Conservation (phyloP, 2,888 invertebrate species). For the Gymnocheta viridis region DNA sequence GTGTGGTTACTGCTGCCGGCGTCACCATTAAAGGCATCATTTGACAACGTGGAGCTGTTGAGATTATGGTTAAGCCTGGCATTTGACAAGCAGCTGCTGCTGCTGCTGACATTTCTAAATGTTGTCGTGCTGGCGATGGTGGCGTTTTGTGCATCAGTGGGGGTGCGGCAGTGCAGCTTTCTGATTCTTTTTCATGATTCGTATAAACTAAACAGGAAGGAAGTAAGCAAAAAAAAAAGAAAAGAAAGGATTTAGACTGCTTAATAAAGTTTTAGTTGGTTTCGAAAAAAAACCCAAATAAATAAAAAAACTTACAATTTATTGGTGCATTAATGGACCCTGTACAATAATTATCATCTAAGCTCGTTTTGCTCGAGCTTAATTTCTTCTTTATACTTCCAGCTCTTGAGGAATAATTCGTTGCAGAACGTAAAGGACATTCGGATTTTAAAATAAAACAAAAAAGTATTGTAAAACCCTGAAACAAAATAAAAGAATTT, state of each 20-base stretch:
- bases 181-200: slow-evolving; percentile 81
- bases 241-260: background rate
- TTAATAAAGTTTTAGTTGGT: background rate
- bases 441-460: slow-evolving; percentile 82
- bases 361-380: slow-evolving; percentile 79
- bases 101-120: slow-evolving; percentile 64
- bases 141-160: slow-evolving; percentile 71
- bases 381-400: slow-evolving; percentile 76
- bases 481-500: slow-evolving; percentile 53
- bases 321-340: slow-evolving; percentile 81
- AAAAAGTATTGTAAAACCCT: slow-evolving; percentile 81
- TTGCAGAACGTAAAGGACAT: slow-evolving; percentile 74
- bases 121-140: slow-evolving; percentile 72
- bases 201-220: slow-evolving; percentile 78
- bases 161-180: slow-evolving; percentile 78
- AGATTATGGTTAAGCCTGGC: slow-evolving; percentile 80
- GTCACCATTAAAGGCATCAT: slow-evolving; percentile 71
- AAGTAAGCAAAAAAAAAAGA: slow-evolving; percentile 14
- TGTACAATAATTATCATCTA: slow-evolving; percentile 81
- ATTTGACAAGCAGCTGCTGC: slow-evolving; percentile 72
- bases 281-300: slow-evolving; percentile 65
- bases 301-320: slow-evolving; percentile 79
- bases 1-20: slow-evolving; percentile 44
- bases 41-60: slow-evolving; percentile 80
- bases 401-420: slow-evolving; percentile 65